These are phyloP conservation scores for Psettodes erumei DNA, from an alignment of 2,113 vertebrate species.

Conservation along the genomic window DNA sequence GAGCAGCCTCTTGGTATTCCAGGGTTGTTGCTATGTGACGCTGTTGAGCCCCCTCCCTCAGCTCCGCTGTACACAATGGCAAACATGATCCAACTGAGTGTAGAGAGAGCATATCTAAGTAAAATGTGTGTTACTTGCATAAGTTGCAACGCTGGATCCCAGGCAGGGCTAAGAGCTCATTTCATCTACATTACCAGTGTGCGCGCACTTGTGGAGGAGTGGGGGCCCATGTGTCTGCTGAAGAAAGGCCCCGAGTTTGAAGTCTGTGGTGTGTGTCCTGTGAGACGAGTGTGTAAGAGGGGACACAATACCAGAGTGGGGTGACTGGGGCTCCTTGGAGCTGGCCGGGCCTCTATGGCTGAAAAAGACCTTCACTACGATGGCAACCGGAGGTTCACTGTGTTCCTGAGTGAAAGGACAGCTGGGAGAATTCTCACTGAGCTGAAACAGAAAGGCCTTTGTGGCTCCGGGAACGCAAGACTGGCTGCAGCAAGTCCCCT, in stretches of 20 bases:
- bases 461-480: constrained; percentile 77
- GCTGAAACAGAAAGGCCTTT: constrained; percentile 86
- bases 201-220: constrained; percentile 63
- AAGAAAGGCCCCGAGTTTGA: constrained; percentile 67
- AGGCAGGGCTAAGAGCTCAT: constrained; percentile 36
- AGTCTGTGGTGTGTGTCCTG: constrained; percentile 76
- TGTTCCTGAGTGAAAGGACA: constrained; percentile 86
- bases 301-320: constrained; percentile 82
- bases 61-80: constrained; percentile 38
- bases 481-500: constrained; percentile 79
- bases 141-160: constrained; percentile 14
- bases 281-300: constrained; percentile 78
- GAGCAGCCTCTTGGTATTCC: constrained; percentile 55
- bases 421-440: constrained; percentile 87
- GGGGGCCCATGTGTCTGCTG: constrained; percentile 67
- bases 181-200: constrained; percentile 56
- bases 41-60: constrained; percentile 33
- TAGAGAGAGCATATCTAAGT: constrained; percentile 34
- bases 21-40: constrained; percentile 43
- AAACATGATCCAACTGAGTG: constrained; percentile 47
- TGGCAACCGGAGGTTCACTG: constrained; percentile 88
- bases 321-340: constrained; percentile 83
- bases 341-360: constrained; percentile 81
- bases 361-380: constrained; percentile 84
- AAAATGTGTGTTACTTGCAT: constrained; percentile 34